phyloP scores from a whole-genome alignment of 2,888 invertebrate species.

The Lydus trimaculatus region DNA sequence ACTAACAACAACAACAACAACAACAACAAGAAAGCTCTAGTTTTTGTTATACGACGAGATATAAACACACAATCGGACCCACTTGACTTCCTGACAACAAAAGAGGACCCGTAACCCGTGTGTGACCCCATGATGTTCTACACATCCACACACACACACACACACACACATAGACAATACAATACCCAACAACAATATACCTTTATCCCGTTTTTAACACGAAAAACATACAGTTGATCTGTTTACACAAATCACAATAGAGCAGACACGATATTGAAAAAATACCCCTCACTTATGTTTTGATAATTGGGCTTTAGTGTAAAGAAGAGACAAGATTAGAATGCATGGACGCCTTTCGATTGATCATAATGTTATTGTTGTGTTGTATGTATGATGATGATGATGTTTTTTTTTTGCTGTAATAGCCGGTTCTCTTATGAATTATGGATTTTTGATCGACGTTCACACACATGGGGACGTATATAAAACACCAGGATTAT shows the following conservation, averaged over 20 bases:
- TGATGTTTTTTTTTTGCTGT: neutral
- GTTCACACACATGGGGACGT: neutral
- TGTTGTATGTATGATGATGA: no score
- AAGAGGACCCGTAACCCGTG: constrained; percentile 8
- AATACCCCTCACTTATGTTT: neutral
- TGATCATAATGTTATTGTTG: neutral
- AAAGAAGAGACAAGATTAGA: constrained; percentile 2
- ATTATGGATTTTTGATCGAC: constrained; percentile 9
- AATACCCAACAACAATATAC: constrained; percentile 1
- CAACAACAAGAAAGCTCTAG: neutral
- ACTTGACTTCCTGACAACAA: constrained; percentile 11
- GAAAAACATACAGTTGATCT: neutral
- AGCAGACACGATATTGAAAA: neutral
- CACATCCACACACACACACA: neutral
- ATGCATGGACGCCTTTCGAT: constrained; percentile 9
- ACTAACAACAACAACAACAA: neutral
- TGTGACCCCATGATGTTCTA: constrained; percentile 1
- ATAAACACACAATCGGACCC: neutral
- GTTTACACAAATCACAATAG: constrained; percentile 7
- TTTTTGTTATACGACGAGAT: constrained; percentile 3
- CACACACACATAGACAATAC: neutral
- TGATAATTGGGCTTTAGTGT: neutral
- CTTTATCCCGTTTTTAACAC: neutral
- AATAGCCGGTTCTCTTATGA: constrained; percentile 10
- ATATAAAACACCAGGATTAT: neutral